These are phyloP conservation scores for Leptatherina wallacei DNA, from an alignment of 2,797 vertebrate genomes.

Conservation along the genomic window DNA sequence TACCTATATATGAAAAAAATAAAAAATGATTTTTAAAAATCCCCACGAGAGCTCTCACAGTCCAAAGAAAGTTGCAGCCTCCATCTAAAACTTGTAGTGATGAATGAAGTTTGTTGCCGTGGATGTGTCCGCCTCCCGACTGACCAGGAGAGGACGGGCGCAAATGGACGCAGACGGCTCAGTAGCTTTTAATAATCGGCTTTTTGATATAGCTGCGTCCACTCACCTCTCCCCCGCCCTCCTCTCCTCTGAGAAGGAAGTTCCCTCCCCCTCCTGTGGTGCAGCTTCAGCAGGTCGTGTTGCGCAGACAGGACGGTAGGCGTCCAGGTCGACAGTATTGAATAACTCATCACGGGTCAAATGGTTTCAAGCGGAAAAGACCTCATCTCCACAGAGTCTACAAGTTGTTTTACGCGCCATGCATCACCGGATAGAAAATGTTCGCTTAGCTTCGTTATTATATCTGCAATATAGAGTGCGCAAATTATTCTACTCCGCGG, in stretches of 20 bases:
- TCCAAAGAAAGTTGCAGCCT: constrained; percentile 12
- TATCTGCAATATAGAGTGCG: no score
- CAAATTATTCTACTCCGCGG: no score
- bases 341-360: constrained; percentile 17
- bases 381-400: background rate
- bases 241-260: background rate
- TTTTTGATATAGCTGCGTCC: constrained; percentile 71
- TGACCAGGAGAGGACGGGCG: constrained; percentile 49
- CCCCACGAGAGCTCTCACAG: constrained; percentile 1
- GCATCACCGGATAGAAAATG: no score
- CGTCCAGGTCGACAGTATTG: constrained; percentile 9
- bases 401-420: background rate
- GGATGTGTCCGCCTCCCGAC: constrained; percentile 17
- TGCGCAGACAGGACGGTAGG: constrained; percentile 4
- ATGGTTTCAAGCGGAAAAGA: background rate
- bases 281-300: constrained; percentile 38
- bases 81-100: constrained; percentile 2
- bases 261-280: constrained; percentile 6
- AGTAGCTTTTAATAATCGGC: constrained; percentile 77
- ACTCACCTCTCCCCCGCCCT: constrained; percentile 54
- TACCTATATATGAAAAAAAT: background rate
- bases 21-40: background rate
- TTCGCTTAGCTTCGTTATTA: no score
- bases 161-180: constrained; percentile 59
- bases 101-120: constrained; percentile 2